Percentiles rank a stretch among this genome's conserved stretches.
phyloP scores from a whole-genome alignment of 2,888 invertebrate species.

The Parascotia fuliginaria region DNA sequence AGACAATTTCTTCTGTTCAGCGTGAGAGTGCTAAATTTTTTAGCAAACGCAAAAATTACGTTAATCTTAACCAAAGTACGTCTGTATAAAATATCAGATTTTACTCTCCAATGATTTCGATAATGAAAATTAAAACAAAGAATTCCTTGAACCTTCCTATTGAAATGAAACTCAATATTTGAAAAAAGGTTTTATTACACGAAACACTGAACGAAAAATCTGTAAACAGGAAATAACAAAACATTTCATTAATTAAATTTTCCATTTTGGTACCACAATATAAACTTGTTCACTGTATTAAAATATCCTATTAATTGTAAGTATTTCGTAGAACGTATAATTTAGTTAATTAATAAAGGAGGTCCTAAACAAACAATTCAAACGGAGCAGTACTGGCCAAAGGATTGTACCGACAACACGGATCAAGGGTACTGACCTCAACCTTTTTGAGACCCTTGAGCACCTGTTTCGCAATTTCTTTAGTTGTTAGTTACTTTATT shows the following conservation, averaged over 20 bases:
- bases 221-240: conserved; percentile 6
- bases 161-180: conserved; percentile 14
- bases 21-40: too few species aligned
- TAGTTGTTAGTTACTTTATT: too few species aligned
- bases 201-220: conserved; percentile 4
- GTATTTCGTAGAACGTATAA: conserved; percentile 26
- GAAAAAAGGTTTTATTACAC: conserved; percentile 8
- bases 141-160: conserved; percentile 1
- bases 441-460: conserved; percentile 24
- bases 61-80: too few species aligned
- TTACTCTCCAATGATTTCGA: too few species aligned
- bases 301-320: conserved; percentile 25
- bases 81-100: too few species aligned
- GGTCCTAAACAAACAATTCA: conserved; percentile 35
- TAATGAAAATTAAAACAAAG: conserved; percentile 1
- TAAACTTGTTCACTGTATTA: conserved; percentile 20
- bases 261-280: conserved; percentile 10
- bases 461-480: conserved; percentile 15
- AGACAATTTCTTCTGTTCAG: too few species aligned
- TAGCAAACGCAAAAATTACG: too few species aligned
- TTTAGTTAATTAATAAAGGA: conserved; percentile 40
- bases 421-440: conserved; percentile 29
- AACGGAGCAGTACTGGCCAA: conserved; percentile 26
- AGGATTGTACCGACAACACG: conserved; percentile 25
- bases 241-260: conserved; percentile 24